These are phyloP conservation scores for Perca fluviatilis DNA, from an alignment of 2,113 vertebrate species.

Conservation along the genomic window DNA sequence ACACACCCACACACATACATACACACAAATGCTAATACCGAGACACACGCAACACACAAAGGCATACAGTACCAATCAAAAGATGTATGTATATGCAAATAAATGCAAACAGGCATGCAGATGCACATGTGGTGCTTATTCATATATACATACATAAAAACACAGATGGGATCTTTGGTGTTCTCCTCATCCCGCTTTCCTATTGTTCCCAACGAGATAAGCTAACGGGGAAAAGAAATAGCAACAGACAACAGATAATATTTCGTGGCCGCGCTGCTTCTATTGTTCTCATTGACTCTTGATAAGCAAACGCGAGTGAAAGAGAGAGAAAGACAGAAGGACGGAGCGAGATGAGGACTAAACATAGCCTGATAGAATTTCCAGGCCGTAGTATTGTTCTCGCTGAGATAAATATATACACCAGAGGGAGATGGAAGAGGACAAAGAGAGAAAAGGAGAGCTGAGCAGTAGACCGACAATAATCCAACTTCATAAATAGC, in stretches of 20 bases:
- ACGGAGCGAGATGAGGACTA: neutral
- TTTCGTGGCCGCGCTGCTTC: neutral
- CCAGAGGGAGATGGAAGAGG: conserved; percentile 6
- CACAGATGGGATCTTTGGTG: conserved; percentile 2
- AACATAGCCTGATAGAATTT: conserved; percentile 37
- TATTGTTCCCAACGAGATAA: conserved; percentile 37
- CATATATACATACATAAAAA: neutral
- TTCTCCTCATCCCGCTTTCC: conserved; percentile 12
- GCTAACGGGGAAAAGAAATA: conserved; percentile 10
- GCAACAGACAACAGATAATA: conserved; percentile 44
- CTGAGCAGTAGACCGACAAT: neutral
- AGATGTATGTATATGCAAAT: neutral
- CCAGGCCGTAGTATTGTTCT: conserved; percentile 16
- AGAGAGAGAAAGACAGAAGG: conserved; percentile 9
- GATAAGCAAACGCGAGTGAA: conserved; percentile 34
- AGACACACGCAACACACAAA: neutral
- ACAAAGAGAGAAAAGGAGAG: neutral
- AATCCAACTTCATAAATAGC: conserved; percentile 14
- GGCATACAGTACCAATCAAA: neutral
- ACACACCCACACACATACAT: too few relatives aligned
- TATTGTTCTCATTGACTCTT: conserved; percentile 31
- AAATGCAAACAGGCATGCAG: neutral
- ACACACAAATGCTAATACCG: neutral
- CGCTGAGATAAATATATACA: conserved; percentile 33
- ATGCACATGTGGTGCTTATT: neutral